Evolutionary conservation across 2,888 invertebrate genomes (phyloP).

Genomic region (Spilarctia lutea): DNA sequence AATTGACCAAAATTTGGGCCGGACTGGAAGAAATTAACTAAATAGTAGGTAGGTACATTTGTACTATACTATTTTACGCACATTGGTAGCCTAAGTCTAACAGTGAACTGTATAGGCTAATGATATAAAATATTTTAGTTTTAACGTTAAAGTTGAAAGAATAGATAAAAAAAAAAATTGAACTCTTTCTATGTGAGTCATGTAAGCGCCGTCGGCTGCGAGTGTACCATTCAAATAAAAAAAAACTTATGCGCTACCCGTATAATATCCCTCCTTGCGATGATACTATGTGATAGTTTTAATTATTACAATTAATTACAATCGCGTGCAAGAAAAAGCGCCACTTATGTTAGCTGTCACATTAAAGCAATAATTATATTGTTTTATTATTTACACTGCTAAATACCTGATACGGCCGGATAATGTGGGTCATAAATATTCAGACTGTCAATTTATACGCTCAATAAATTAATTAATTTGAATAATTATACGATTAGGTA

Average conservation of each 20-base stretch:
- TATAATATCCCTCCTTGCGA: constrained; percentile 45
- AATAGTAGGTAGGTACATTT: too few species aligned
- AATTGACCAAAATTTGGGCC: too few species aligned
- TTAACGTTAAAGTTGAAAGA: background rate
- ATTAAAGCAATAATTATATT: constrained; percentile 42
- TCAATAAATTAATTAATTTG: constrained; percentile 28
- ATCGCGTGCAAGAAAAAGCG: constrained; percentile 43
- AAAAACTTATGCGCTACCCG: constrained; percentile 48
- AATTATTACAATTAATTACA: constrained; percentile 50
- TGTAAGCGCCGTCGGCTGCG: constrained; percentile 25
- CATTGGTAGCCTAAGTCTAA: background rate
- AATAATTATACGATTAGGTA: constrained; percentile 24
- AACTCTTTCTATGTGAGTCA: constrained; percentile 23
- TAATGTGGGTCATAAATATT: constrained; percentile 47
- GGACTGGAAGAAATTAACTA: too few species aligned
- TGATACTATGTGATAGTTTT: constrained; percentile 47
- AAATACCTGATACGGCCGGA: constrained; percentile 27
- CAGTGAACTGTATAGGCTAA: background rate
- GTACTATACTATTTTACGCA: too few species aligned
- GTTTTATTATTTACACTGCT: constrained; percentile 35
- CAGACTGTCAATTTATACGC: constrained; percentile 21
- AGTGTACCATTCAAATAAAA: constrained; percentile 41
- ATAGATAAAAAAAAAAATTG: background rate
- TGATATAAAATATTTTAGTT: background rate
- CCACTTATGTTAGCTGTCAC: constrained; percentile 45